Evolutionary conservation across 2,113 vertebrate genomes (phyloP), one percentile per base, ranked within the genome.

Genomic region (Catagonus wagneri): DNA sequence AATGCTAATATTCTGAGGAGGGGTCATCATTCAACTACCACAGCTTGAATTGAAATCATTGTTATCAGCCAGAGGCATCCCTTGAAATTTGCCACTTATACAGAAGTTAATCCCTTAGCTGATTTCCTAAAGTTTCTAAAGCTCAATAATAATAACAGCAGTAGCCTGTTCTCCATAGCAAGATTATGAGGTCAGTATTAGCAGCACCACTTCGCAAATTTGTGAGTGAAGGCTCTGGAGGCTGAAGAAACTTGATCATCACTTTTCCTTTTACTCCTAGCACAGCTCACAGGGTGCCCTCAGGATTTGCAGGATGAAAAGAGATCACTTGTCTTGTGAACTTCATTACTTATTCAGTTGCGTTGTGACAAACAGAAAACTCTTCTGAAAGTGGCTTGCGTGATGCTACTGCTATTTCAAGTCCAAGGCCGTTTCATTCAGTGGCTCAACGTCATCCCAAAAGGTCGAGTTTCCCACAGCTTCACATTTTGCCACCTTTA

Each of bases 121-220:
- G 44, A 66, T 92, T 89, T 76, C 54, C 34, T 63, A 23, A 66
- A 15, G 75, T 94, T 83, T 80, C 66, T 14, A 29, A 89, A 89
- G 22, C 50, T 94, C 50, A 39, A 71, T 71, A 60, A 86, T 65
- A 93, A 63, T 71, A 50, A 81, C 75, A 92, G 75, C n/a, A 78
- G 71, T 16, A 93, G 52, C n/a, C 71, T 90, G 90, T 87, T 79
- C 65, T 95, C n/a, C 34, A 79, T 58, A 25, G 56, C 12, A 83
- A 75, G 56, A 89, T 78, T 72, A 66, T 13, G 54, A 88, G 80
- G 61, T 88, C 80, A 75, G 15, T 60, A 52, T 54, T 58, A 68
- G 29, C 8, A 69, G 14, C 9, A 12, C 19, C 20, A 52, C 36
- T 76, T 93, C 76, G 36, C 12, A 91, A 54, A 91, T 93, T n/a